phyloP scores from a whole-genome alignment of 2,113 vertebrate genomes.

The Malaclemys terrapin region DNA sequence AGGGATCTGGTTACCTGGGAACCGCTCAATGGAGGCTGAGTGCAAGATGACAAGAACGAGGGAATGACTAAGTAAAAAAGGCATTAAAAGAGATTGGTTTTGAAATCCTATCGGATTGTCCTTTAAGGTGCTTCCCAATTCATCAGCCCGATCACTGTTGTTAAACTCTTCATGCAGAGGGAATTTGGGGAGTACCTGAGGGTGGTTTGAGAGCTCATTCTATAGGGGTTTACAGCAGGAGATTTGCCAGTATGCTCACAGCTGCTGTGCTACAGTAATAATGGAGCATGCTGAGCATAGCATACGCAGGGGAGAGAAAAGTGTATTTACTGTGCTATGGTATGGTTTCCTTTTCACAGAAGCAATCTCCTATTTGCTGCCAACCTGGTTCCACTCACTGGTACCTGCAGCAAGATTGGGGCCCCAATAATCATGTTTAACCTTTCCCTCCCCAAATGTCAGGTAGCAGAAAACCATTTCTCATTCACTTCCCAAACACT shows the following conservation, averaged over 20 bases:
- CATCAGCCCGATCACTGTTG: not conserved
- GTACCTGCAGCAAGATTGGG: not conserved
- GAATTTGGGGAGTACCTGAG: not conserved
- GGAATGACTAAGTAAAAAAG: conserved; percentile 27
- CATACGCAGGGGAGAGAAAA: too few relatives aligned
- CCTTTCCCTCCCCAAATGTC: not conserved
- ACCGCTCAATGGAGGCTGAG: conserved; percentile 52
- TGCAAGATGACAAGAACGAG: conserved; percentile 66
- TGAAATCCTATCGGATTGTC: conserved; percentile 60
- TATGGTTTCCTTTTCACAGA: not conserved
- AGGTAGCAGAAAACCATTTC: not conserved
- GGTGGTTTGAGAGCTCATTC: not conserved
- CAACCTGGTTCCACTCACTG: not conserved
- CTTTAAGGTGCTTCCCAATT: conserved; percentile 50
- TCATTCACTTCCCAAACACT: not conserved
- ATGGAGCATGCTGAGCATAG: too few relatives aligned
- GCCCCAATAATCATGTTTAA: not conserved
- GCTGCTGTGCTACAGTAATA: too few relatives aligned
- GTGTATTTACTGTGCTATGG: too few relatives aligned
- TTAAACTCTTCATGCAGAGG: not conserved
- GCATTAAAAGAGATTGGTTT: conserved; percentile 48
- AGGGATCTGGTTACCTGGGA: conserved; percentile 80
- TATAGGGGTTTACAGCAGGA: not conserved
- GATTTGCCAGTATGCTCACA: not conserved
- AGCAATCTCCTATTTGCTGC: not conserved